A percentile compares a stretch with the other conserved stretches of the same genome.
These are phyloP conservation scores for Beroe forskalii DNA, from an alignment of 37 sponge, comb jelly and placozoan species.

Conservation along the genomic window DNA sequence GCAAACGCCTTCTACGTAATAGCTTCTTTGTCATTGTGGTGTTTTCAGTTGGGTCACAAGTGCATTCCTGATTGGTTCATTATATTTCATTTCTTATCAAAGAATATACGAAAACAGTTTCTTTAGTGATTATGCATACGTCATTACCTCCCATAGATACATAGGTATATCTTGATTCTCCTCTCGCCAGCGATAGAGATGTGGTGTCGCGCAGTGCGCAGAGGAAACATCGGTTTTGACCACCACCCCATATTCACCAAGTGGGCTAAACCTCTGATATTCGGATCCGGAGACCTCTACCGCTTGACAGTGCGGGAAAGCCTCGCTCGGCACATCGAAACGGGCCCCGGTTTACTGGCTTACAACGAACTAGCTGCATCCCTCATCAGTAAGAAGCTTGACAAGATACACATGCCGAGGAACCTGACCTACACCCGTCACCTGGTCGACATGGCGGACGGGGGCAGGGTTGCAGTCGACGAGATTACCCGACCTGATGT, in stretches of 20 bases:
- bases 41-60: too few relatives aligned
- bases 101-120: too few relatives aligned
- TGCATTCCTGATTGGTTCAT: too few relatives aligned
- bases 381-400: background rate
- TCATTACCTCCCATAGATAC: too few relatives aligned
- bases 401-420: background rate
- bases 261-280: conserved; percentile 29
- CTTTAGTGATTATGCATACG: too few relatives aligned
- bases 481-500: background rate
- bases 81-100: too few relatives aligned
- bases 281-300: conserved; percentile 27
- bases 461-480: background rate
- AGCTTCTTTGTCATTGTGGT: too few relatives aligned
- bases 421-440: background rate
- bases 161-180: too few relatives aligned
- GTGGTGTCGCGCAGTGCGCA: too few relatives aligned
- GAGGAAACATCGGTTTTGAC: background rate
- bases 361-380: background rate
- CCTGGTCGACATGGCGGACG: background rate
- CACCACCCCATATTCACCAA: background rate
- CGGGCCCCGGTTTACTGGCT: background rate
- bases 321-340: background rate
- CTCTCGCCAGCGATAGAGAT: too few relatives aligned
- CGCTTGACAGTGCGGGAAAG: background rate
- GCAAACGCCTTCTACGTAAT: too few relatives aligned